Evolutionary conservation across 2,797 vertebrate species (phyloP).

Genomic region (Nyctibius grandis): DNA sequence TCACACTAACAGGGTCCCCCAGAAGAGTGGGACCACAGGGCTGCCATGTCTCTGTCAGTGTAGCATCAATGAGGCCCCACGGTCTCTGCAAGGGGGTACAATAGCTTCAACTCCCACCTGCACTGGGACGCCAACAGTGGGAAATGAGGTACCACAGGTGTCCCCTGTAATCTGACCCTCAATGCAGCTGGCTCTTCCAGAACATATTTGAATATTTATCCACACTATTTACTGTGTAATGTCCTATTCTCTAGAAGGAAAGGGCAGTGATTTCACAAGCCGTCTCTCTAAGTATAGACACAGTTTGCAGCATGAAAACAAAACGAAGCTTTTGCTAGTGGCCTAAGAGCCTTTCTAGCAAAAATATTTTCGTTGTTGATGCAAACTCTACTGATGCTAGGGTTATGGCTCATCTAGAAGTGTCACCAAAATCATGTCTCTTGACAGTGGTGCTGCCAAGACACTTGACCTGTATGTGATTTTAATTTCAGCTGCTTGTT

Average conservation of each 20-base stretch:
- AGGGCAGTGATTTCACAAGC: background rate
- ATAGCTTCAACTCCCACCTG: background rate
- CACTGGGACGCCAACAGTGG: background rate
- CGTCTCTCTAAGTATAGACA: background rate
- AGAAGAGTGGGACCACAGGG: background rate
- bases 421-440: background rate
- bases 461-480: background rate
- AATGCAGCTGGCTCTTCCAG: background rate
- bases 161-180: background rate
- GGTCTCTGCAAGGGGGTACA: background rate
- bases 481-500: background rate
- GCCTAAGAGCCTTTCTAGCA: background rate
- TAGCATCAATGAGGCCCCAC: background rate
- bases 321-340: background rate
- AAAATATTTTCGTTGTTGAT: background rate
- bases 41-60: background rate
- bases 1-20: background rate
- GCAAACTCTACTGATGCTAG: background rate
- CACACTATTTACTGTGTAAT: background rate
- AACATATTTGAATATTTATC: background rate
- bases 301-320: background rate
- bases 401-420: background rate
- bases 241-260: background rate
- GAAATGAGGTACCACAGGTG: background rate
- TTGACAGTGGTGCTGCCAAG: background rate